A percentile compares a stretch with the other conserved stretches of the same genome.
phyloP scores from a whole-genome alignment of 2,888 invertebrate genomes.

The Oeneis ivallda region DNA sequence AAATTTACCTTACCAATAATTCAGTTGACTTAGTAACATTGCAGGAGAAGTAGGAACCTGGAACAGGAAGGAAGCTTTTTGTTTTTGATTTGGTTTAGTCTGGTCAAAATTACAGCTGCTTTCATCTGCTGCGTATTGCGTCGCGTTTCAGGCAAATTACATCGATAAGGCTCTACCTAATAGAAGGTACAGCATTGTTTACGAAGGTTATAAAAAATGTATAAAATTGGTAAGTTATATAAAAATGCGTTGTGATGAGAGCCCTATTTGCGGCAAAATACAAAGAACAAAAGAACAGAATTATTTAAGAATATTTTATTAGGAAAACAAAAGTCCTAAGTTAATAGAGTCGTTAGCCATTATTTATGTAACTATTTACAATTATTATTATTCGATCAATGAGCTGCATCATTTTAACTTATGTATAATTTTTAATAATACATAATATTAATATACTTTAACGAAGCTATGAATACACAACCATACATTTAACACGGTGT shows the following conservation, averaged over 20 bases:
- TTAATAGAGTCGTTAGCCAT: slow-evolving; percentile 51
- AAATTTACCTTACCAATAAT: too few relatives aligned
- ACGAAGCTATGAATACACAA: slow-evolving; percentile 81
- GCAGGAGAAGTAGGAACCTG: too few relatives aligned
- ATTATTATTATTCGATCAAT: slow-evolving; percentile 61
- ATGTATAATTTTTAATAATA: slow-evolving; percentile 70
- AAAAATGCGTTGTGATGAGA: not conserved
- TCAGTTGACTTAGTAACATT: too few relatives aligned
- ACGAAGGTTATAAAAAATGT: not conserved
- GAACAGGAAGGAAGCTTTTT: too few relatives aligned
- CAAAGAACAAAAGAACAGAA: slow-evolving; percentile 42
- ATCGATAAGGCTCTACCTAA: too few relatives aligned
- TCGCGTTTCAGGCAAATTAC: too few relatives aligned
- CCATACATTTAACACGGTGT: slow-evolving; percentile 81
- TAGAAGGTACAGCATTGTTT: too few relatives aligned
- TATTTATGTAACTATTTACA: slow-evolving; percentile 74
- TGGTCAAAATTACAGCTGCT: too few relatives aligned
- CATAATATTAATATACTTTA: slow-evolving; percentile 62
- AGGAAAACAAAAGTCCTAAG: slow-evolving; percentile 77
- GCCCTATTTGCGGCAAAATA: not conserved
- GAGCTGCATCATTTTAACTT: slow-evolving; percentile 68
- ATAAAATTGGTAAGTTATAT: not conserved
- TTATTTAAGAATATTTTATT: slow-evolving; percentile 69
- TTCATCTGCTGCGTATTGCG: too few relatives aligned
- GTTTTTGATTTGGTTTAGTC: too few relatives aligned